Base-by-base conservation (phyloP, 2,888 invertebrate species). In the Euplexia lucipara region DNA sequence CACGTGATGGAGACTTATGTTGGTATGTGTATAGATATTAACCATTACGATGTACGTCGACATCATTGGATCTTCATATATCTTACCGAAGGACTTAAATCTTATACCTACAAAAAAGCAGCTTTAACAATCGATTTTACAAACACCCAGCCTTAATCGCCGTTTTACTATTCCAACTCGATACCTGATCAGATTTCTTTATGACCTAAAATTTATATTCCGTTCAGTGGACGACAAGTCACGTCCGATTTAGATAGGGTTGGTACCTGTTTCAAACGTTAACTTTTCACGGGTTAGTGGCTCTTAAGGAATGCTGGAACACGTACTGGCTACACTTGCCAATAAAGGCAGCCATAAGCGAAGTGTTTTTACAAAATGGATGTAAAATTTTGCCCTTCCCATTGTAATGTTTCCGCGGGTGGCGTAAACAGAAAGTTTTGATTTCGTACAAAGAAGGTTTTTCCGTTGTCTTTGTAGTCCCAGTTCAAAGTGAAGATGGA, bases 201-300 rank as follows among this genome's bases (percentile, higher is more conserved):
- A 73, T 63, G 68, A 47, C 49, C 35, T 61, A 41, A 54, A 75
- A 64, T 75, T 73, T 73, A 74, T 83, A 83, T 83, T 79, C 83
- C 22, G 61, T 64, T 73, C 78, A 75, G 70, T 82, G 54, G 54
- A 61, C 57, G 64, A 59, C 70, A 69, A 76, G 84, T 79, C 84
- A 84, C 84, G 84, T 82, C 59, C 77, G 53, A 42, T 59, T 75
- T 59, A 75, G 81, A 82, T 82, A 79, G 74, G 74, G 60, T 76
- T 71, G 73, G 64, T 72, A 75, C 78, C 80, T 78, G 75, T 76
- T 78, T 78, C 61, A 74, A 67, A 73, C 73, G 72, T 71, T 73
- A 70, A 74, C 72, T 70, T 74, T 76, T 70, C 70, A 76, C 75
- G 70, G 79, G 59, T 58, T 72, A 67, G 42, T 49, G 44, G 63